Evolutionary conservation across 2,797 vertebrate genomes (phyloP).

Genomic region (Intellagama lesueurii): DNA sequence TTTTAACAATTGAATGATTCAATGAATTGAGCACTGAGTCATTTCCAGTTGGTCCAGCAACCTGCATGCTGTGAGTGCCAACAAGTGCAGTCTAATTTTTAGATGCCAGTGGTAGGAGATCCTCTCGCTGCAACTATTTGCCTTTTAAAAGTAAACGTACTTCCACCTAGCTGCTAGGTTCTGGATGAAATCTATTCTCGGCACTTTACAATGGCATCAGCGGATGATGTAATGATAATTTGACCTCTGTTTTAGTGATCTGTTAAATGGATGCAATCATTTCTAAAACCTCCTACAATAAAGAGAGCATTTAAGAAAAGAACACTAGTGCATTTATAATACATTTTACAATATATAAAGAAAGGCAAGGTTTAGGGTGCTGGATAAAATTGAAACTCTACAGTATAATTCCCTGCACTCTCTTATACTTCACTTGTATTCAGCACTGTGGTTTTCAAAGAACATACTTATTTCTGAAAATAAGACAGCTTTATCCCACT

Average conservation of each 20-base stretch:
- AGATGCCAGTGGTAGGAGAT: background rate
- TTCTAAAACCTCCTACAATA: background rate
- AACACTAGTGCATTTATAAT: background rate
- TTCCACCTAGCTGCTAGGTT: background rate
- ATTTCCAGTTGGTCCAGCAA: constrained; percentile 18
- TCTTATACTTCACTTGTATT: constrained; percentile 13
- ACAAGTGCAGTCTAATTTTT: constrained; percentile 1
- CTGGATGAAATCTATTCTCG: background rate
- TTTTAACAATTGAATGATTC: background rate
- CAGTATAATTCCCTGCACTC: background rate
- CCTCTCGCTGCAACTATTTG: constrained; percentile 5
- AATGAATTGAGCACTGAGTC: background rate
- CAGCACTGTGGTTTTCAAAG: background rate
- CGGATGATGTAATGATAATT: background rate
- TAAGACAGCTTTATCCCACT: background rate
- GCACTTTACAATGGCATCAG: background rate
- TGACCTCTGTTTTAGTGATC: background rate
- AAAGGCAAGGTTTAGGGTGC: background rate
- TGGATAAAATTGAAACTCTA: constrained; percentile 5
- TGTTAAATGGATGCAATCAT: background rate
- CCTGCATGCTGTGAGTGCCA: constrained; percentile 16
- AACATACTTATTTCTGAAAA: constrained; percentile 8
- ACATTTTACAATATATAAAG: background rate
- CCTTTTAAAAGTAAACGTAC: constrained; percentile 7
- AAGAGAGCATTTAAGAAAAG: background rate